phyloP scores from a whole-genome alignment of 2,888 invertebrate species.

The Cyaniris semiargus region DNA sequence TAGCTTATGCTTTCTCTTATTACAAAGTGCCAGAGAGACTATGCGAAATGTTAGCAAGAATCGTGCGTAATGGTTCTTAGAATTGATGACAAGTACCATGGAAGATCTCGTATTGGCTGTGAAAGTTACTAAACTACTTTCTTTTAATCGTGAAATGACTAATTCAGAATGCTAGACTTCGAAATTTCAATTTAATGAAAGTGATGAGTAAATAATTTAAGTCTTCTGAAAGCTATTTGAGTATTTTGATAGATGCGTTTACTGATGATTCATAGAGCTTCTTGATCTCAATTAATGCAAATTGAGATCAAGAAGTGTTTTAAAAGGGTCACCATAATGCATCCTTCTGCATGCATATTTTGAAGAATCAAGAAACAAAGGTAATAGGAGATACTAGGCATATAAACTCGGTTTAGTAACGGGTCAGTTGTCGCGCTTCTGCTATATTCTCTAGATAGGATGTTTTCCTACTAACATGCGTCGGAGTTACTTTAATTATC shows the following conservation, averaged over 20 bases:
- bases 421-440: neutral
- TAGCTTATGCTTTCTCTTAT: neutral
- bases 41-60: neutral
- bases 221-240: neutral
- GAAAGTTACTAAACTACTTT: slow-evolving; percentile 28
- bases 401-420: neutral
- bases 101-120: neutral
- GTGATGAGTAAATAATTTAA: neutral
- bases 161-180: neutral
- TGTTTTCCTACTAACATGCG: neutral
- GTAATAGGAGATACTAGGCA: neutral
- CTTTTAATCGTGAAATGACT: neutral
- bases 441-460: neutral
- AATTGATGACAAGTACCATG: neutral
- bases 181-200: neutral
- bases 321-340: neutral
- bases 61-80: neutral
- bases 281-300: too few species aligned
- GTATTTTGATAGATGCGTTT: neutral
- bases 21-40: neutral
- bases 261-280: neutral
- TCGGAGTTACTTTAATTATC: too few species aligned
- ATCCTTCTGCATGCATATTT: neutral
- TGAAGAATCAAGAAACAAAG: neutral
- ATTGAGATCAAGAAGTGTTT: neutral